Conservation (phyloP, 2,113 vertebrate species). For the Megatriorchis doriae region DNA sequence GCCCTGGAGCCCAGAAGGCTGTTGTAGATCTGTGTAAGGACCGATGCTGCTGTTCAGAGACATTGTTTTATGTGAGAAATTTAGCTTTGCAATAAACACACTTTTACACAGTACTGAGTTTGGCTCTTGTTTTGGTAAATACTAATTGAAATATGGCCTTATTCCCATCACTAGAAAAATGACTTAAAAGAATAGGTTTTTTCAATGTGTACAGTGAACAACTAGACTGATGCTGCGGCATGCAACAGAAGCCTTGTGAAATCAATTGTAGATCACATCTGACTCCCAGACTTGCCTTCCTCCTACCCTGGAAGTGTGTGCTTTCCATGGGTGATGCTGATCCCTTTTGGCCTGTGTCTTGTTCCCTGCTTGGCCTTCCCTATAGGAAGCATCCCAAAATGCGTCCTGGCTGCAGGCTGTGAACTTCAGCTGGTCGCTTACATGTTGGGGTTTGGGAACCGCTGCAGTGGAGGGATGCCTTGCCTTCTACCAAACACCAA, state of each 20-base stretch:
- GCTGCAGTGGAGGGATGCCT: neutral
- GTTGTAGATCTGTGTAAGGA: neutral
- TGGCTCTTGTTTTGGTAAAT: neutral
- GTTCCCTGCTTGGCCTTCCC: neutral
- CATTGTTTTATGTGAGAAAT: neutral
- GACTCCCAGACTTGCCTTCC: neutral
- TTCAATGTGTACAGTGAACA: neutral
- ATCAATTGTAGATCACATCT: neutral
- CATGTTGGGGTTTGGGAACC: neutral
- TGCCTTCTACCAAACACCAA: neutral
- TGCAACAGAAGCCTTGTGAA: neutral
- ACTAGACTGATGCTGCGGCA: neutral
- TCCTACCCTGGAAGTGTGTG: neutral
- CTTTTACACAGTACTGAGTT: neutral
- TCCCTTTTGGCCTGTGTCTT: neutral
- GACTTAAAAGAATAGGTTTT: neutral
- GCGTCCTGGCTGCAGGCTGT: neutral
- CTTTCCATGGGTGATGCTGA: neutral
- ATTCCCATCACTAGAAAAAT: neutral
- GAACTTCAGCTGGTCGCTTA: neutral
- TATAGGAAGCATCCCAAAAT: neutral
- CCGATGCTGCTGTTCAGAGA: neutral
- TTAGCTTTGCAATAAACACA: slow-evolving; percentile 39
- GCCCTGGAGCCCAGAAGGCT: neutral
- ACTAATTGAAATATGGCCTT: neutral